Evolutionary conservation across 2,888 invertebrate species (phyloP).

Genomic region (Pandemis corylana): DNA sequence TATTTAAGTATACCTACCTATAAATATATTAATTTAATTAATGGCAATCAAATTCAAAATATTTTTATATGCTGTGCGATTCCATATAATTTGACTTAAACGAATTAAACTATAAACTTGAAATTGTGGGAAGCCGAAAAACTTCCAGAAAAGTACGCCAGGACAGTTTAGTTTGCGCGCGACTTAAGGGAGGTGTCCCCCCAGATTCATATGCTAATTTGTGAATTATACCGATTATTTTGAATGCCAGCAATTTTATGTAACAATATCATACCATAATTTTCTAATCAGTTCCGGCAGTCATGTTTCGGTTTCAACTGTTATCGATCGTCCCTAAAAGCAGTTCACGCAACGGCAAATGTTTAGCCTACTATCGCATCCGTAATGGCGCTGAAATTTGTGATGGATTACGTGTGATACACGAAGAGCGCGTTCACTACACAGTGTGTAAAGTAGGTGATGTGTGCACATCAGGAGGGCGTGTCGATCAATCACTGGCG

Average conservation of each 20-base stretch:
- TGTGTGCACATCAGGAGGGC: conserved; percentile 72
- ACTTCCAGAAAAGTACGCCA: no score
- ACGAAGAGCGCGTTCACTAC: conserved; percentile 65
- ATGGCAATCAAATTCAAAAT: no score
- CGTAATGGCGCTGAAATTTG: conserved; percentile 52
- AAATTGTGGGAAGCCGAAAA: no score
- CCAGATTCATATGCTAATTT: background rate
- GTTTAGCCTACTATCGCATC: conserved; percentile 40
- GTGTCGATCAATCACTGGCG: conserved; percentile 80
- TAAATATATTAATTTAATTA: no score
- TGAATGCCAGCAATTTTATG: background rate
- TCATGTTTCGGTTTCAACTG: conserved; percentile 16
- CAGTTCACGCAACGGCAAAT: conserved; percentile 29
- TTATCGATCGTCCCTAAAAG: conserved; percentile 39
- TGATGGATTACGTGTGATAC: conserved; percentile 76
- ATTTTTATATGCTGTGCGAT: no score
- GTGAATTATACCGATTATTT: conserved; percentile 3
- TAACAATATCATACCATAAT: background rate
- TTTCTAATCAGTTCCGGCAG: conserved; percentile 27
- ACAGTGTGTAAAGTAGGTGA: conserved; percentile 51
- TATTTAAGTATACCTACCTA: no score
- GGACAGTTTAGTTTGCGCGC: no score
- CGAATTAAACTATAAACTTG: no score
- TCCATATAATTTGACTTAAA: no score
- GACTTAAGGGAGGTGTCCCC: no score